phyloP scores from a whole-genome alignment of 1,140 invertebrate species.

The Zelostemma sp. region DNA sequence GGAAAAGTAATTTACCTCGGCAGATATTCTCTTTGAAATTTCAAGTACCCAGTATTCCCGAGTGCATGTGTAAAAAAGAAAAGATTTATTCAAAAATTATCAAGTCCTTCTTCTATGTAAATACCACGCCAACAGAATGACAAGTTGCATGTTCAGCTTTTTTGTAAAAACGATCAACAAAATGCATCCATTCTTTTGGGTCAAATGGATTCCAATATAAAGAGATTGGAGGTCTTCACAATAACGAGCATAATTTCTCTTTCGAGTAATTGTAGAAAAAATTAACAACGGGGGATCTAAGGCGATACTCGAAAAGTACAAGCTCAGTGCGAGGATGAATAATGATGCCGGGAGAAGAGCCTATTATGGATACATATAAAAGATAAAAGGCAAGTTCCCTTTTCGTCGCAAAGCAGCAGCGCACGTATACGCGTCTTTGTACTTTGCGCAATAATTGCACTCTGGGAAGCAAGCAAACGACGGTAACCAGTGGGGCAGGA shows the following conservation, averaged over 20 bases:
- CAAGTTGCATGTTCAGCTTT: too few relatives aligned
- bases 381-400: constrained; percentile 34
- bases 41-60: neutral
- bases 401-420: constrained; percentile 29
- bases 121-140: too few relatives aligned
- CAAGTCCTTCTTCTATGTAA: too few relatives aligned
- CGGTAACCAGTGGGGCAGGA: constrained; percentile 37
- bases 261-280: neutral
- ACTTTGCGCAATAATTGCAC: constrained; percentile 44
- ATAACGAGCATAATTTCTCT: neutral
- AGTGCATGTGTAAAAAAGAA: too few relatives aligned
- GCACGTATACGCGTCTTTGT: constrained; percentile 44
- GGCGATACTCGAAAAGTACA: neutral
- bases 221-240: too few relatives aligned
- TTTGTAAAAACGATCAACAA: too few relatives aligned
- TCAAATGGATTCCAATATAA: too few relatives aligned
- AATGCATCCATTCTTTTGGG: too few relatives aligned
- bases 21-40: neutral
- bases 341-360: constrained; percentile 64
- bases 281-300: neutral
- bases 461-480: constrained; percentile 22
- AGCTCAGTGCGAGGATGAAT: constrained; percentile 66
- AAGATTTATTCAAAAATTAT: neutral
- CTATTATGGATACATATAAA: constrained; percentile 23
- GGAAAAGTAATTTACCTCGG: neutral